phyloP scores from a whole-genome alignment of 2,888 invertebrate species.

The Amphipyra tragopoginis region DNA sequence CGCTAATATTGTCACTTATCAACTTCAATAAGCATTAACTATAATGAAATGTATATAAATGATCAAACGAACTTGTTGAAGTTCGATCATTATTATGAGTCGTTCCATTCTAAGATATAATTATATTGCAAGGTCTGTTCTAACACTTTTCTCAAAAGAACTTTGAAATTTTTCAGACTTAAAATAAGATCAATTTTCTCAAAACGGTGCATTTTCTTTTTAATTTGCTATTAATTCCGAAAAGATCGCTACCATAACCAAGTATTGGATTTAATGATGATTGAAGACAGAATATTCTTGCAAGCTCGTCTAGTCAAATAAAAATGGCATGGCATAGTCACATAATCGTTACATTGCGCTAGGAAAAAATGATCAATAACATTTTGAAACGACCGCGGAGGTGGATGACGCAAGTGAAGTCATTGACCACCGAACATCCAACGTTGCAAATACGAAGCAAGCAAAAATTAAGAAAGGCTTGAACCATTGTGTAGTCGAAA shows the following conservation, averaged over 20 bases:
- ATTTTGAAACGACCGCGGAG: constrained; percentile 29
- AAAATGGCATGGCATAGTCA: constrained; percentile 9
- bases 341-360: constrained; percentile 20
- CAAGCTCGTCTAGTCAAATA: background rate
- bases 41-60: background rate
- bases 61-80: too few species aligned
- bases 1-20: constrained; percentile 24
- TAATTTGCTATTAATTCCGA: too few species aligned
- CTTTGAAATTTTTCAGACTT: too few species aligned
- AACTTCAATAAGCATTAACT: background rate
- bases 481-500: too few species aligned
- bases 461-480: constrained; percentile 8
- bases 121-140: too few species aligned
- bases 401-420: constrained; percentile 52
- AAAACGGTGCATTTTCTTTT: too few species aligned
- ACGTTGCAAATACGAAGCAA: constrained; percentile 7
- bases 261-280: background rate
- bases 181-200: too few species aligned
- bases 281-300: background rate
- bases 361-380: constrained; percentile 25
- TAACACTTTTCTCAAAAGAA: too few species aligned
- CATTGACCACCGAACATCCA: constrained; percentile 52
- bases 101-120: too few species aligned
- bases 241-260: too few species aligned
- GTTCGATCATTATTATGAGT: too few species aligned